phyloP scores from a whole-genome alignment of 1,140 invertebrate genomes.

The Drosophila nigrodunni region DNA sequence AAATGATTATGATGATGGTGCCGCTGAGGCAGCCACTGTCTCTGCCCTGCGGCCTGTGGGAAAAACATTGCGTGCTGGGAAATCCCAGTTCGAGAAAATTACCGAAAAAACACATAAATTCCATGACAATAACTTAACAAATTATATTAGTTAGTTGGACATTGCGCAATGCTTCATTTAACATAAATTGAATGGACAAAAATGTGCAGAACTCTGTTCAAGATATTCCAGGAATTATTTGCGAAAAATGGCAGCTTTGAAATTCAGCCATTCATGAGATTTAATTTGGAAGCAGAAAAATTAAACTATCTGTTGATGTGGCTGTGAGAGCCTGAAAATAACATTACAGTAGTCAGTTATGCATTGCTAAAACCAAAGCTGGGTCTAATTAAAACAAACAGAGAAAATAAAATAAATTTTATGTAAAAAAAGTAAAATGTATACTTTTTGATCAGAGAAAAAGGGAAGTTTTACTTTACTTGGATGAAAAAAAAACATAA shows the following conservation, averaged over 20 bases:
- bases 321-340: not conserved
- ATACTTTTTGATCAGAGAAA: too few relatives aligned
- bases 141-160: not conserved
- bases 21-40: constrained; percentile 22
- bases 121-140: not conserved
- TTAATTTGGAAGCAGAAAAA: too few relatives aligned
- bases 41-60: constrained; percentile 4
- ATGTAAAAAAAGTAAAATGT: too few relatives aligned
- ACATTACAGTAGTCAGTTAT: not conserved
- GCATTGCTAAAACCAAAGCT: not conserved
- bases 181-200: not conserved
- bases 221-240: too few relatives aligned
- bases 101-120: not conserved
- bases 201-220: not conserved
- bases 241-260: too few relatives aligned
- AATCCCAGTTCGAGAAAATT: not conserved
- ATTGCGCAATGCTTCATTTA: constrained; percentile 7
- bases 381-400: constrained; percentile 2
- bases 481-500: too few relatives aligned
- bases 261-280: too few relatives aligned
- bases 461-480: too few relatives aligned
- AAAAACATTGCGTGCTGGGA: constrained; percentile 5
- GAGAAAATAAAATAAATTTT: not conserved
- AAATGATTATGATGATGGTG: constrained; percentile 57
- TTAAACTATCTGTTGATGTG: too few relatives aligned